Percentiles rank a stretch among this genome's conserved stretches.
These are phyloP conservation scores for Cantharis rustica DNA, from an alignment of 2,888 invertebrate species.

Conservation along the genomic window DNA sequence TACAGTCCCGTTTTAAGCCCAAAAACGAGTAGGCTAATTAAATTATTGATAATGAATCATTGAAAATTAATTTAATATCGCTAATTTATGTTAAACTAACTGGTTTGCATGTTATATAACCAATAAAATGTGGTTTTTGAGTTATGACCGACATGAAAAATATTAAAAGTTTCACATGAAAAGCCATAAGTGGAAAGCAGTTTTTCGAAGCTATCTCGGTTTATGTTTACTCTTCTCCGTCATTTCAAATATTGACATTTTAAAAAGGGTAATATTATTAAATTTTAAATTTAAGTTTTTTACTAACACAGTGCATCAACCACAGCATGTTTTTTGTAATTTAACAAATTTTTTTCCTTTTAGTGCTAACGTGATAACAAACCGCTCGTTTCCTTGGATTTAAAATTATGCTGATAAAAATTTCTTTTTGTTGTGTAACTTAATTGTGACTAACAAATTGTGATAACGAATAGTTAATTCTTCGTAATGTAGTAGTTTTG, in stretches of 20 bases:
- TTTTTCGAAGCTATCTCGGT: not conserved
- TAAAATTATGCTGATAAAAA: constrained; percentile 9
- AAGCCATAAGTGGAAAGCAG: not conserved
- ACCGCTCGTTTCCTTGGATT: constrained; percentile 13
- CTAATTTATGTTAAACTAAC: not conserved
- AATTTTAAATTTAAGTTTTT: not conserved
- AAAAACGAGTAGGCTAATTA: not conserved
- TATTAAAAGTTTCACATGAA: not conserved
- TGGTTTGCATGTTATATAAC: constrained; percentile 9
- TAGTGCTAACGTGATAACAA: constrained; percentile 14
- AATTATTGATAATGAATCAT: not conserved
- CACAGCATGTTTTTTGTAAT: not conserved
- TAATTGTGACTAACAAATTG: constrained; percentile 25
- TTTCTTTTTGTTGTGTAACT: constrained; percentile 1
- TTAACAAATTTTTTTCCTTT: constrained; percentile 8
- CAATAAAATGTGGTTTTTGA: constrained; percentile 3
- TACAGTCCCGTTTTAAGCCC: not conserved
- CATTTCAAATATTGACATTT: not conserved
- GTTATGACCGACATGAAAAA: not conserved
- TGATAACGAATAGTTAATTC: not conserved
- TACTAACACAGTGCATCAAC: constrained; percentile 3
- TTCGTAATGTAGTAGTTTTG: not conserved
- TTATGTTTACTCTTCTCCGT: not conserved
- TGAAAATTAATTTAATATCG: not conserved
- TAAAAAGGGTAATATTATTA: not conserved